These are phyloP conservation scores for Ophioninae sp. DNA, from an alignment of 2,888 invertebrate genomes.

Conservation along the genomic window DNA sequence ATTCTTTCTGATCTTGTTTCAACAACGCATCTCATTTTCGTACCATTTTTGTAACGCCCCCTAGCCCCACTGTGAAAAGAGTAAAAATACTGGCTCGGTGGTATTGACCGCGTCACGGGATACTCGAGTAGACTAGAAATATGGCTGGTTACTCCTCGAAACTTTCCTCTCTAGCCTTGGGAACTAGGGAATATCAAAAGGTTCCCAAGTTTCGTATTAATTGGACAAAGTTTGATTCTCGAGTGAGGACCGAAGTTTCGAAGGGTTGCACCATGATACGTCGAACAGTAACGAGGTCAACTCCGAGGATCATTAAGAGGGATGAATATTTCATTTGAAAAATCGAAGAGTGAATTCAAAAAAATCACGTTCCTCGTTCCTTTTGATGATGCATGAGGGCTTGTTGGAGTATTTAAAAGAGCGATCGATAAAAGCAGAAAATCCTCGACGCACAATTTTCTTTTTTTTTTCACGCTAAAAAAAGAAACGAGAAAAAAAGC, in stretches of 20 bases:
- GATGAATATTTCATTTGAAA: background rate
- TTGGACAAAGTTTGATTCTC: background rate
- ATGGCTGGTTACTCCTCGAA: constrained; percentile 25
- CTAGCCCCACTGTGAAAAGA: background rate
- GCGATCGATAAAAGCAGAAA: background rate
- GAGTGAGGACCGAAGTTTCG: background rate
- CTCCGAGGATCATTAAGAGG: background rate
- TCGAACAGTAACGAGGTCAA: background rate
- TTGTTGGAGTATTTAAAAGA: background rate
- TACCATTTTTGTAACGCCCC: background rate
- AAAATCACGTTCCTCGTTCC: background rate
- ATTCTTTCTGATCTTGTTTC: constrained; percentile 26
- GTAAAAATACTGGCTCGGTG: background rate
- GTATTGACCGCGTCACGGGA: background rate
- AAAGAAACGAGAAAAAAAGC: too few relatives aligned
- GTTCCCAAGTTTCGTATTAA: constrained; percentile 30
- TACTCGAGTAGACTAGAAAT: constrained; percentile 12
- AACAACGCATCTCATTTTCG: background rate
- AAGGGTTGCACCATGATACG: background rate
- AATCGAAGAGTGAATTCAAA: background rate
- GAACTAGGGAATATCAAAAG: constrained; percentile 10
- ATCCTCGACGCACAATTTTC: background rate
- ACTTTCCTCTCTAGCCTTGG: constrained; percentile 5
- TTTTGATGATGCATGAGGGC: background rate
- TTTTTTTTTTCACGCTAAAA: too few relatives aligned